phyloP scores from a whole-genome alignment of 2,888 invertebrate species.

The Trilocha varians region DNA sequence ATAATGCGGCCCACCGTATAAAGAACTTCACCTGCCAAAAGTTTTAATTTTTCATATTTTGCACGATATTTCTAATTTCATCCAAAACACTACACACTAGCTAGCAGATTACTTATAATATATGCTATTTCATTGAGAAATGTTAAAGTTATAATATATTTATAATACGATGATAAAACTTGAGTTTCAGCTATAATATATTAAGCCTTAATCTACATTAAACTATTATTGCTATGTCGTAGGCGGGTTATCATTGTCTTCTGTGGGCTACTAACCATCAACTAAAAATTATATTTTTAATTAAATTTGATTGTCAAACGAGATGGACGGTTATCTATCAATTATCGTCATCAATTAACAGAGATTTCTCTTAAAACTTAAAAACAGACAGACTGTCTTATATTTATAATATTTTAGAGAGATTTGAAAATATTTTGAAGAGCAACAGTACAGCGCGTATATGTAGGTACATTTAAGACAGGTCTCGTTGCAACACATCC shows the following conservation, averaged over 20 bases:
- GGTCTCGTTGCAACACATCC: too few species aligned
- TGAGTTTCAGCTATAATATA: constrained; percentile 22
- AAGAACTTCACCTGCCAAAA: too few species aligned
- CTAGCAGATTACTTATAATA: neutral
- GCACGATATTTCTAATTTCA: constrained; percentile 8
- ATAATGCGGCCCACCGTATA: too few species aligned
- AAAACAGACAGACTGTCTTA: too few species aligned
- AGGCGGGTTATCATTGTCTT: constrained; percentile 66
- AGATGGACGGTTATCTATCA: neutral
- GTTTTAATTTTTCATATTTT: too few species aligned
- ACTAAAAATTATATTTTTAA: constrained; percentile 33
- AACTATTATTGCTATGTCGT: constrained; percentile 67
- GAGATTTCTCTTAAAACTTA: too few species aligned
- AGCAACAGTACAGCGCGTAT: too few species aligned
- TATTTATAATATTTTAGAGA: too few species aligned
- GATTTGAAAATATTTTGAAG: too few species aligned
- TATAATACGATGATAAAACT: neutral
- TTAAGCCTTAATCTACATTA: constrained; percentile 54
- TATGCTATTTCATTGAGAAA: constrained; percentile 7
- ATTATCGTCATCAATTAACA: too few species aligned
- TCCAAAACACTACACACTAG: constrained; percentile 8
- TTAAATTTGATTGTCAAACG: neutral
- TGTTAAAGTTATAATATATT: constrained; percentile 14
- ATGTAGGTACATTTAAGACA: too few species aligned
- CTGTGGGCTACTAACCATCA: constrained; percentile 40